Conservation (phyloP, 1,140 invertebrate genomes). For the Nasonia giraulti region DNA sequence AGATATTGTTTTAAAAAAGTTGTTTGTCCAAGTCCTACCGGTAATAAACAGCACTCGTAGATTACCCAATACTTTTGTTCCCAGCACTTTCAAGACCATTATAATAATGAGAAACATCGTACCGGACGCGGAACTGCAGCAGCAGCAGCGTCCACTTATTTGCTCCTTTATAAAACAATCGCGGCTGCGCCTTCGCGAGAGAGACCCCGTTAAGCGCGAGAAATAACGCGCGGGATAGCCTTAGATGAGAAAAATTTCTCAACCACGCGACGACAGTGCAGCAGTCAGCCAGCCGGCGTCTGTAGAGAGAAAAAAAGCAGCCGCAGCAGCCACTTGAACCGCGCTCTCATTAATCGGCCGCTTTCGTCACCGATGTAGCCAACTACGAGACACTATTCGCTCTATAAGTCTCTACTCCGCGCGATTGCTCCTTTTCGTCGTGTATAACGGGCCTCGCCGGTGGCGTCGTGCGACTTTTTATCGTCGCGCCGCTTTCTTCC, state of each 20-base stretch:
- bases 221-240: not conserved
- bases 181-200: not conserved
- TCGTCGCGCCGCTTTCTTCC: not conserved
- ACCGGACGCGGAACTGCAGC: not conserved
- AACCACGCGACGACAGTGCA: not conserved
- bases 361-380: not conserved
- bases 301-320: not conserved
- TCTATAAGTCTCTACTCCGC: not conserved
- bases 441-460: no score
- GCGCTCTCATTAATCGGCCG: no score
- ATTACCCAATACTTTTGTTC: not conserved
- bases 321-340: constrained; percentile 6
- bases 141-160: not conserved
- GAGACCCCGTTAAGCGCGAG: not conserved
- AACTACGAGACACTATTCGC: not conserved
- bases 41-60: not conserved
- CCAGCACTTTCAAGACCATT: not conserved
- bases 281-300: not conserved
- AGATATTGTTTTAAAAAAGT: not conserved
- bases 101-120: not conserved
- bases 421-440: no score
- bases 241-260: not conserved
- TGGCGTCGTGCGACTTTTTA: no score
- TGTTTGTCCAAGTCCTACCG: not conserved
- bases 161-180: not conserved